These are phyloP conservation scores for Drymonia ruficornis DNA, from an alignment of 2,888 invertebrate genomes.

Conservation along the genomic window DNA sequence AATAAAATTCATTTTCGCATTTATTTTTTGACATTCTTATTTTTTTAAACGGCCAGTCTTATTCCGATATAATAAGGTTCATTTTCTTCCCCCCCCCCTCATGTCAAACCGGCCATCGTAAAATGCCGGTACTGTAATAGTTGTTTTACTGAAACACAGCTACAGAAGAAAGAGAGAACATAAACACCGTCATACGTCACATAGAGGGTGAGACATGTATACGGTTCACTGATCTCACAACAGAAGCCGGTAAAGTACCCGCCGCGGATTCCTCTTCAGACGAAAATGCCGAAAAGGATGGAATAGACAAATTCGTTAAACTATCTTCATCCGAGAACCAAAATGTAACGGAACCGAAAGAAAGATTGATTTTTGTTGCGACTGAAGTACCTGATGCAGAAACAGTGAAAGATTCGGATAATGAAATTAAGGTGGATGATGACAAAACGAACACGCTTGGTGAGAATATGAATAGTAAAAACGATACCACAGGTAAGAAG, in stretches of 20 bases:
- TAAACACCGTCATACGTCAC: constrained; percentile 65
- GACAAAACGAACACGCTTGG: not conserved
- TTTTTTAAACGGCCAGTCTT: too few relatives aligned
- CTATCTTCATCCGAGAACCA: not conserved
- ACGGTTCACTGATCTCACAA: constrained; percentile 53
- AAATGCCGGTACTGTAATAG: too few relatives aligned
- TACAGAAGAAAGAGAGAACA: constrained; percentile 70
- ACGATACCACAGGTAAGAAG: not conserved
- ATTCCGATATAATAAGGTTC: too few relatives aligned
- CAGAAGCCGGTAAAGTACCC: constrained; percentile 7
- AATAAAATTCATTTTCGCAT: too few relatives aligned
- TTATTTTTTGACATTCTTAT: too few relatives aligned
- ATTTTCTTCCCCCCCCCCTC: too few relatives aligned
- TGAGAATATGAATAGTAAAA: not conserved
- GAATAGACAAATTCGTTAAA: not conserved
- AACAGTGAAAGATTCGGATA: constrained; percentile 15
- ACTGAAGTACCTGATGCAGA: not conserved
- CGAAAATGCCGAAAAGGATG: not conserved
- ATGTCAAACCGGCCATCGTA: too few relatives aligned
- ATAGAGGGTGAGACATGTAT: constrained; percentile 75
- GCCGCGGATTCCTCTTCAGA: not conserved
- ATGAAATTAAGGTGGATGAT: constrained; percentile 28
- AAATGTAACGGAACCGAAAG: not conserved
- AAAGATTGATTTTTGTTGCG: not conserved
- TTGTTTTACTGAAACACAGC: constrained; percentile 41